Base-by-base conservation (phyloP, 2,113 vertebrate genomes). In the Otus sunia region DNA sequence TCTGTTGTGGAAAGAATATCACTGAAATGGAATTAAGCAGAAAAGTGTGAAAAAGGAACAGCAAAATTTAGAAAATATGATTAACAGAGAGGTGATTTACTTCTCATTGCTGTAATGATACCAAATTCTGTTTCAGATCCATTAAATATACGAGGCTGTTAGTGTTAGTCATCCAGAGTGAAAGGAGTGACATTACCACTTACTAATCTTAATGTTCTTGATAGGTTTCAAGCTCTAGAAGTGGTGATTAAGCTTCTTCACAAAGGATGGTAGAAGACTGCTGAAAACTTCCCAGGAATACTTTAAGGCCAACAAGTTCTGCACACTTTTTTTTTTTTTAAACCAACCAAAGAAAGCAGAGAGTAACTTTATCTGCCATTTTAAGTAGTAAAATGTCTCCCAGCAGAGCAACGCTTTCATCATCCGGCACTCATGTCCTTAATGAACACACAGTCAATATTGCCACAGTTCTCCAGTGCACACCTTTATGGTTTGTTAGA, bases 391-490 rank as follows among this genome's bases (percentile, higher is more conserved):
- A 94, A 92, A 96, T 75, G 69, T 91, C 90, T 95, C 69, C 95
- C 64, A 83, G 87, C 80, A 66, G 90, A 94, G 85, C 81, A 53
- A 76, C 5, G 3, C 94, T 96, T 96, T 96, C 94, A 96, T 94
- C 86, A 94, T 90, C 72, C 86, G 72, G 91, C 88, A 92, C 93
- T 96, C 76, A 76, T 30, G 63, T 87, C 80, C 85, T 92, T 97
- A 97, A 97, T 96, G 95, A 94, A 94, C 87, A 96, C 80, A 94
- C 71, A 96, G 89, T 96, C 92, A 96, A 96, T 97, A 97, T 96
- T 97, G 93, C 93, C 94, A 97, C 90, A 93, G 89, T 88, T 93
- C 89, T 89, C 81, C 19, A 1, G 81, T 39, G 77, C 94, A 94
- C 91, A 97, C 95, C 92, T 97, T 95, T 94, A 91, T 62, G 86